Percentiles rank a stretch among this genome's conserved stretches.
These are phyloP conservation scores for Xestia rhomboidea DNA, from an alignment of 2,888 invertebrate genomes.

Conservation along the genomic window DNA sequence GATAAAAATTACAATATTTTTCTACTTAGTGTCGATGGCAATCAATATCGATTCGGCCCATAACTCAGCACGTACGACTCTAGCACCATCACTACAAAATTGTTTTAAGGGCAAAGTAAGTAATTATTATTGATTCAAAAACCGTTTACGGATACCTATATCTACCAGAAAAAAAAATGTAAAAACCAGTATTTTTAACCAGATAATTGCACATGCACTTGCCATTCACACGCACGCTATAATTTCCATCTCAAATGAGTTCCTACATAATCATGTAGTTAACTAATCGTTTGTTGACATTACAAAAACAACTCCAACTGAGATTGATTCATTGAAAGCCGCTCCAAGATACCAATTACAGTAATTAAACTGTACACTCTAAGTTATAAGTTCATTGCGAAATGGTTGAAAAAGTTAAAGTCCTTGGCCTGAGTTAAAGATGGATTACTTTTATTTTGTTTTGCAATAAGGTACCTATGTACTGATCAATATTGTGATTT, in stretches of 20 bases:
- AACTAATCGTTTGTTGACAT: constrained; percentile 63
- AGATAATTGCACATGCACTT: constrained; percentile 26
- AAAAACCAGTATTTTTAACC: constrained; percentile 15
- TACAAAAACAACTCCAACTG: constrained; percentile 50
- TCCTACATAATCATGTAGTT: constrained; percentile 47
- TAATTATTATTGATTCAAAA: background rate
- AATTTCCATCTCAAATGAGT: constrained; percentile 55
- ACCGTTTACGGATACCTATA: background rate
- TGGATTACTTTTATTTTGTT: constrained; percentile 50
- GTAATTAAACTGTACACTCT: constrained; percentile 67
- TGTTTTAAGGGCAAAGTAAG: background rate
- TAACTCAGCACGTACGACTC: background rate
- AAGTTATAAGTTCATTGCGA: constrained; percentile 62
- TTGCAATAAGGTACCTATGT: constrained; percentile 42
- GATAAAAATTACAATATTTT: background rate
- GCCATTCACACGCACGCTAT: constrained; percentile 29
- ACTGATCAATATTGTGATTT: constrained; percentile 1
- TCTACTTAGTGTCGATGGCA: background rate
- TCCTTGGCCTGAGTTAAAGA: constrained; percentile 62
- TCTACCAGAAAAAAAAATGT: background rate
- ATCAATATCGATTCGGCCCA: background rate
- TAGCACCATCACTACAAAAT: background rate
- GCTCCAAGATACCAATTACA: constrained; percentile 62
- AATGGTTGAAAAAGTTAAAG: constrained; percentile 56
- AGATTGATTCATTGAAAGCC: constrained; percentile 64